Evolutionary conservation across 2,888 invertebrate genomes (phyloP), one percentile per base, ranked within the genome.

Genomic region (Synergus laeviventris): DNA sequence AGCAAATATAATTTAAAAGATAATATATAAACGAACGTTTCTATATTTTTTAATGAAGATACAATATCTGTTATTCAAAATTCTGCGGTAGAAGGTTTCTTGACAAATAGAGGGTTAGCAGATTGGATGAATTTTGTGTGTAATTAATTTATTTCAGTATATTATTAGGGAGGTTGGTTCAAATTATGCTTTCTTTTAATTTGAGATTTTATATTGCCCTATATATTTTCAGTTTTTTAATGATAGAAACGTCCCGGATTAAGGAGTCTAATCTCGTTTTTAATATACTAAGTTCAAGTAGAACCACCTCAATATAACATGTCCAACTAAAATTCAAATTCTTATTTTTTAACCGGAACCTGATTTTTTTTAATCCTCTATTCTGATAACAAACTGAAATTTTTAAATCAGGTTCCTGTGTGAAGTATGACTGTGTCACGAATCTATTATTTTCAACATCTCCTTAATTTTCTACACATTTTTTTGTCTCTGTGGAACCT

Each of bases 401-500:
- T 24, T 49, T 11, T 31, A 31, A 31, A 31, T 31, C 31, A 31
- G 31, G 31, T 31, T 31, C 31, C 5, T 31, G 31, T 49, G 21
- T 45, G 70, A 45, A 36, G 70, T 49, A 45, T 70, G 70, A 70
- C 49, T 24, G 70, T 70, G 49, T 49, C 45, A 70, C 24, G 45
- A 49, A 11, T 39, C 39, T 39, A 21, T 42, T 42, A 42, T 49
- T 70, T 70, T 49, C 9, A 42, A 66, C 42, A 24, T 42, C 45
- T 66, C 45, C 24, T 66, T 66, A 66, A 66, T 66, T 66, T 24
- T 66, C 24, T 66, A 66, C 24, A 66, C 70, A 70, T 49, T 24
- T 70, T 45, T 42, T 49, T 42, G 49, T 70, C 70, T 70, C 49
- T 70, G 70, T 66, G 66, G 66, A 66, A 42, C 39, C 38, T 18